These are phyloP conservation scores for Columba janthina DNA, from an alignment of 2,113 vertebrate species.

Conservation along the genomic window DNA sequence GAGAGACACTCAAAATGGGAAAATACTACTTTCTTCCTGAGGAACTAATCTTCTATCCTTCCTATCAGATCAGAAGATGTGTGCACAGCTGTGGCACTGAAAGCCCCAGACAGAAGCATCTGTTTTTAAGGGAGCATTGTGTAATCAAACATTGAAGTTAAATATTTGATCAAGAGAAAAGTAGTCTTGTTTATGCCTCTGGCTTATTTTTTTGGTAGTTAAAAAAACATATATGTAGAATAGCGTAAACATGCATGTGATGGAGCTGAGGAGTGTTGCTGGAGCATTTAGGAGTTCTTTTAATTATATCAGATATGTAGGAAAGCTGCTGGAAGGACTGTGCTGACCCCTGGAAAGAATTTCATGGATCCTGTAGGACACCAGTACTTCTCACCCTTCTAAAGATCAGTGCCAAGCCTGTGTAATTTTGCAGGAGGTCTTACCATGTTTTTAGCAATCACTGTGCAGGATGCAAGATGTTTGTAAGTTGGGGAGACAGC, in stretches of 20 bases:
- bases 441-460: neutral
- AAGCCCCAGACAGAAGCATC: neutral
- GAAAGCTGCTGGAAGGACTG: rapidly evolving
- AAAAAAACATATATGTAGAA: no score
- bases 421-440: neutral
- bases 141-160: neutral
- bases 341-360: neutral
- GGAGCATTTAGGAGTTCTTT: neutral
- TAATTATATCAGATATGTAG: neutral
- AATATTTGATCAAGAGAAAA: neutral
- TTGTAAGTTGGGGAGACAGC: neutral
- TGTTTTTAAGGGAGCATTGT: neutral
- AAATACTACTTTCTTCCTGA: neutral
- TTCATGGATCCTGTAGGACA: neutral
- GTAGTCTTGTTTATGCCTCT: neutral
- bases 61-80: neutral
- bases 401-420: neutral
- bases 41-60: neutral
- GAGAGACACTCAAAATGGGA: neutral
- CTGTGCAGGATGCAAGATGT: neutral
- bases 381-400: neutral
- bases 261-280: neutral
- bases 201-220: neutral
- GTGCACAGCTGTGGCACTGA: neutral
- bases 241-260: neutral